Percentiles rank a stretch among this genome's conserved stretches.
These are phyloP conservation scores for Myzus persicae DNA, from an alignment of 1,140 invertebrate genomes.

Conservation along the genomic window DNA sequence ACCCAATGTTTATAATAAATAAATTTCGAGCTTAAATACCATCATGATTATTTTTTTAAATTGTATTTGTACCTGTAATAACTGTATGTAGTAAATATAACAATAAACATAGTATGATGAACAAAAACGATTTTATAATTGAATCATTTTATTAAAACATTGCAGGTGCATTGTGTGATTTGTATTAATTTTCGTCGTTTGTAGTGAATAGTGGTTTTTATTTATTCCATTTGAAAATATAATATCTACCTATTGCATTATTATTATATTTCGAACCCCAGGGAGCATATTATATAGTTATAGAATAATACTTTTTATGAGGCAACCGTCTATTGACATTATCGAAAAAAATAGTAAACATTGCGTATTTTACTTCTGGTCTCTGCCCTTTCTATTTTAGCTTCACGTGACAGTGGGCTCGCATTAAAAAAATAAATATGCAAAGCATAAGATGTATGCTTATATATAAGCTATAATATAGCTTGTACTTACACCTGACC, in stretches of 20 bases:
- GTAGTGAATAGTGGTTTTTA: not conserved
- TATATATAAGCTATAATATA: not conserved
- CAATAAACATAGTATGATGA: not conserved
- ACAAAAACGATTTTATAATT: not conserved
- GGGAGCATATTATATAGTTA: not conserved
- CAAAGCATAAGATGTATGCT: not conserved
- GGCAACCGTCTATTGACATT: not conserved
- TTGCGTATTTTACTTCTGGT: constrained; percentile 10
- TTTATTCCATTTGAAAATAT: not conserved
- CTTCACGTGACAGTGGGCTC: not conserved
- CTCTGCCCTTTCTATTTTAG: constrained; percentile 10
- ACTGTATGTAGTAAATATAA: not conserved
- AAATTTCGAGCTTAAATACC: not conserved
- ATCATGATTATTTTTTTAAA: not conserved
- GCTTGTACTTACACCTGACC: not conserved
- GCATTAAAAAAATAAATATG: not conserved
- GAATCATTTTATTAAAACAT: not conserved
- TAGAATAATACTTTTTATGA: not conserved
- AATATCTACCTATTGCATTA: not conserved
- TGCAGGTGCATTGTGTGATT: not conserved
- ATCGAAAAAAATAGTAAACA: not conserved
- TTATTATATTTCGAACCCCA: not conserved
- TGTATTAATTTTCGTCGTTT: not conserved
- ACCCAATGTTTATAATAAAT: no score
- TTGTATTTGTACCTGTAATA: not conserved